Percentiles rank a stretch among this genome's conserved stretches.
These are phyloP conservation scores for Sepiola atlantica DNA, from an alignment of 2,888 invertebrate genomes.

Conservation along the genomic window DNA sequence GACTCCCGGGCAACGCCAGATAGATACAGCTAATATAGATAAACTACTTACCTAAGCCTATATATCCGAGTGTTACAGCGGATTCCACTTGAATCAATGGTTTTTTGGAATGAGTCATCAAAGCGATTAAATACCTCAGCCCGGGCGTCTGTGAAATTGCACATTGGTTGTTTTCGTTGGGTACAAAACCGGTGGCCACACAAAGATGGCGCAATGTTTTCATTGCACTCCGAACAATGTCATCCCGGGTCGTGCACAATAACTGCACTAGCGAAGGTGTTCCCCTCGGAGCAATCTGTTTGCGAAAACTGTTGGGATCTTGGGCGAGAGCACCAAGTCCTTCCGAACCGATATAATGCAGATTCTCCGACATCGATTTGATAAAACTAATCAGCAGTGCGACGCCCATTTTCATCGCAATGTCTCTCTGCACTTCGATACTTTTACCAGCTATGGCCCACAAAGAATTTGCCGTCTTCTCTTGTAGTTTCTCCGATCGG, in stretches of 20 bases:
- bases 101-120: constrained; percentile 71
- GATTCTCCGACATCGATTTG: constrained; percentile 68
- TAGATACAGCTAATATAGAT: too few relatives aligned
- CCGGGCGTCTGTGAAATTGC: constrained; percentile 69
- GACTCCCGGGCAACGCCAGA: too few relatives aligned
- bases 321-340: constrained; percentile 71
- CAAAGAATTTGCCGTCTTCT: constrained; percentile 71
- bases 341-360: constrained; percentile 73
- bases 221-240: constrained; percentile 72
- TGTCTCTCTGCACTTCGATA: constrained; percentile 66
- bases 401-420: constrained; percentile 72
- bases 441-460: constrained; percentile 73
- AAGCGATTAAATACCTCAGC: constrained; percentile 69
- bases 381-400: constrained; percentile 71
- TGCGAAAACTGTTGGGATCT: constrained; percentile 69
- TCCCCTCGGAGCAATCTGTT: constrained; percentile 70
- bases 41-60: constrained; percentile 67
- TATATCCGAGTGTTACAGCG: constrained; percentile 70
- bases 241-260: constrained; percentile 69
- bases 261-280: constrained; percentile 69
- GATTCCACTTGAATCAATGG: constrained; percentile 73
- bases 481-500: constrained; percentile 62
- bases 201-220: constrained; percentile 70
- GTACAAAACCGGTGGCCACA: constrained; percentile 72
- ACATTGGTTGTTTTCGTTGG: constrained; percentile 68